These are phyloP conservation scores for Bactericera cockerelli DNA, from an alignment of 1,140 invertebrate species.

Conservation along the genomic window DNA sequence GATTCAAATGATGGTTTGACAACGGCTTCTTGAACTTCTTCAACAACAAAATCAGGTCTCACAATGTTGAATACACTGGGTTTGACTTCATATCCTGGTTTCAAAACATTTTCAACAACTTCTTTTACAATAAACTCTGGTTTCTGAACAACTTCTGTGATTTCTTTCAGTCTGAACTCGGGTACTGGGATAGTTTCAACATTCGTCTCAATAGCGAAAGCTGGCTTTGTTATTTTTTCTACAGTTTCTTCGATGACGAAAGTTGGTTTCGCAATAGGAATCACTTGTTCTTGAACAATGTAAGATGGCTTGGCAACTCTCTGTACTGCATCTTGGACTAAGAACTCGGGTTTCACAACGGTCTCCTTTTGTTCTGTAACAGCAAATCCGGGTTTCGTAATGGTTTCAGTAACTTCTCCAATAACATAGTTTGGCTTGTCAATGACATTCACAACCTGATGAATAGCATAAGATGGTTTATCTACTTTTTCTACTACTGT, in stretches of 20 bases:
- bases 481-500: background rate
- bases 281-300: slow-evolving; percentile 1
- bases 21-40: slow-evolving; percentile 4
- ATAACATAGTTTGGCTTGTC: background rate
- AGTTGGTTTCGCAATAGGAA: background rate
- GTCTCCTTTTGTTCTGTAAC: background rate
- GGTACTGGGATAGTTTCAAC: background rate
- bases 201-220: background rate
- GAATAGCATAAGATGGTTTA: background rate
- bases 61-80: background rate
- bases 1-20: slow-evolving; percentile 4
- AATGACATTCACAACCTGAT: background rate
- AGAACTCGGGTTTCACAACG: background rate
- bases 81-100: background rate
- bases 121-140: background rate
- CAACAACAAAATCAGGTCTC: background rate
- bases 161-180: background rate
- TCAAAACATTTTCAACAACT: background rate
- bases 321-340: background rate
- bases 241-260: background rate
- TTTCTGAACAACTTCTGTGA: slow-evolving; percentile 2
- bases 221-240: background rate
- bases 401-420: background rate
- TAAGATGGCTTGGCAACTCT: background rate
- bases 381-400: background rate